Evolutionary conservation across 2,797 vertebrate species (phyloP).

Genomic region (Euphonia xanthogaster): DNA sequence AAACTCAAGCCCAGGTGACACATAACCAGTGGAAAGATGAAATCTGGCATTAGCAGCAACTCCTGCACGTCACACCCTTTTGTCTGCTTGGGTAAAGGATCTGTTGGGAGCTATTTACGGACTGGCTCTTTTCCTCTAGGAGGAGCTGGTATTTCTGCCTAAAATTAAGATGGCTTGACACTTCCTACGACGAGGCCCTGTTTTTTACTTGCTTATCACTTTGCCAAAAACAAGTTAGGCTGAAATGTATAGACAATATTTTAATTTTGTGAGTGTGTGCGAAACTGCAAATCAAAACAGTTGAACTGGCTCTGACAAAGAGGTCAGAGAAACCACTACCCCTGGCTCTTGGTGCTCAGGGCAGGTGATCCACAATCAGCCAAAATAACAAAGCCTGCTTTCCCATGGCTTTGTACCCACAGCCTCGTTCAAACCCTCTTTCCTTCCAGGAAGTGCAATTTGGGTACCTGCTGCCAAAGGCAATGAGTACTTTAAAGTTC

Average conservation of each 20-base stretch:
- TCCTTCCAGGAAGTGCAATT: background rate
- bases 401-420: background rate
- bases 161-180: slow-evolving; percentile 66
- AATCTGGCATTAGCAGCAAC: slow-evolving; percentile 9
- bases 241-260: slow-evolving; percentile 45
- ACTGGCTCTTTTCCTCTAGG: slow-evolving; percentile 60
- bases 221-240: slow-evolving; percentile 51
- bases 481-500: background rate
- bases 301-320: background rate
- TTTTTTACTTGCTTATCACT: slow-evolving; percentile 56
- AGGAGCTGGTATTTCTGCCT: slow-evolving; percentile 68
- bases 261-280: background rate
- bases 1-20: background rate
- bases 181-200: slow-evolving; percentile 61
- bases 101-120: slow-evolving; percentile 52
- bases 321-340: background rate
- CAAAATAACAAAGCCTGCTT: background rate
- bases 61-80: slow-evolving; percentile 48
- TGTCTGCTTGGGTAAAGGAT: slow-evolving; percentile 52
- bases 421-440: background rate
- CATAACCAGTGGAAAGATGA: background rate
- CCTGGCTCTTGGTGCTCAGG: background rate
- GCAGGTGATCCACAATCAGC: background rate
- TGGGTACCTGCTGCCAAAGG: background rate
- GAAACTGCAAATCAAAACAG: slow-evolving; percentile 12